These are phyloP conservation scores for Nerophis lumbriciformis DNA, from an alignment of 2,113 vertebrate genomes.

Conservation along the genomic window DNA sequence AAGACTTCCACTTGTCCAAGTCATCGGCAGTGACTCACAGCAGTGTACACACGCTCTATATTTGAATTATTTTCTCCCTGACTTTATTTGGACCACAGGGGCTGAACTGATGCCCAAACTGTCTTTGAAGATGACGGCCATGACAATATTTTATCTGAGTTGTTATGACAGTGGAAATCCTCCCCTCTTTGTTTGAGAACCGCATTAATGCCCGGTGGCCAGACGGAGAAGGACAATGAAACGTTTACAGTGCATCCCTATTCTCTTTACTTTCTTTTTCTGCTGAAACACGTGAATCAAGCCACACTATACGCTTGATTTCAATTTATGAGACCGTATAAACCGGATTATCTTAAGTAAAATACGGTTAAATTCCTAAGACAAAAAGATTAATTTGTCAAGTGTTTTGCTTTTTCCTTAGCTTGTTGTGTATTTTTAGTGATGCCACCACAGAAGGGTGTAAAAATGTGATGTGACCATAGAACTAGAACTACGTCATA, in stretches of 20 bases:
- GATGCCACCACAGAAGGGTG: too few species aligned
- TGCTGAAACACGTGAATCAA: too few species aligned
- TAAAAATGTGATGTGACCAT: too few species aligned
- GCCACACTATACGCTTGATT: too few species aligned
- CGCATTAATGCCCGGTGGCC: slow-evolving; percentile 21
- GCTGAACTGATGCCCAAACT: slow-evolving; percentile 22
- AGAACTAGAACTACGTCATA: too few species aligned
- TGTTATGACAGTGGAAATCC: slow-evolving; percentile 44
- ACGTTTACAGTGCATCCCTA: slow-evolving; percentile 22
- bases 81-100: slow-evolving; percentile 18
- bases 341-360: too few species aligned
- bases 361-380: too few species aligned
- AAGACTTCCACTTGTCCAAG: slow-evolving; percentile 29
- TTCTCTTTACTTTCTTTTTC: too few species aligned
- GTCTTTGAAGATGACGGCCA: slow-evolving; percentile 46
- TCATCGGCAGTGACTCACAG: slow-evolving; percentile 35
- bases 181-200: slow-evolving; percentile 22
- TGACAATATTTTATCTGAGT: slow-evolving; percentile 46
- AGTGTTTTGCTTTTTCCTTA: too few species aligned
- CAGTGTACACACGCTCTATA: slow-evolving; percentile 28
- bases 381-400: too few species aligned
- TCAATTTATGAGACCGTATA: too few species aligned
- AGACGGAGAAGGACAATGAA: slow-evolving; percentile 21
- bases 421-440: too few species aligned
- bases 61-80: slow-evolving; percentile 27